Percentiles rank a stretch among this genome's conserved stretches.
phyloP scores from a whole-genome alignment of 2,113 vertebrate genomes.

The Conger conger region DNA sequence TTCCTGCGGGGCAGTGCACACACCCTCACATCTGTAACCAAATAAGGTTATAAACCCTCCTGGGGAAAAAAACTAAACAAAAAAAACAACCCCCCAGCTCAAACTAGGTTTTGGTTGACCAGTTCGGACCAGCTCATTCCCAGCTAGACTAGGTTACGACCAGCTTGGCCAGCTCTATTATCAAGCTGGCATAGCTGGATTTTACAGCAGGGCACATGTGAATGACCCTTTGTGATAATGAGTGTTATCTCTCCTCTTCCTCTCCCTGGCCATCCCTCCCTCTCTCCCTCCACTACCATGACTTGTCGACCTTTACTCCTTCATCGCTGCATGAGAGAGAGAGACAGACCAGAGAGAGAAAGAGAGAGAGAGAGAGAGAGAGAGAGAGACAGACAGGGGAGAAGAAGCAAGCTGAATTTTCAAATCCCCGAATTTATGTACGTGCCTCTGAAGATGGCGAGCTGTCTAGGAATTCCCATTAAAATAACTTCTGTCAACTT shows the following conservation, averaged over 20 bases:
- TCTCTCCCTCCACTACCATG: slow-evolving; percentile 26
- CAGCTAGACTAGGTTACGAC: too few relatives aligned
- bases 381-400: slow-evolving; percentile 24
- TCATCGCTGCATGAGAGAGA: slow-evolving; percentile 54
- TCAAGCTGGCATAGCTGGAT: too few relatives aligned
- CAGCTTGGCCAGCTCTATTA: too few relatives aligned
- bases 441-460: slow-evolving; percentile 47
- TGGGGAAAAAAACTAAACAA: too few relatives aligned
- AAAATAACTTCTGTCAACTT: slow-evolving; percentile 49
- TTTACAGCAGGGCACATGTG: too few relatives aligned
- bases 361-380: slow-evolving; percentile 11
- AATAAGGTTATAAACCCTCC: too few relatives aligned
- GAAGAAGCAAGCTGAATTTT: slow-evolving; percentile 49
- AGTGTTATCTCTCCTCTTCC: background rate
- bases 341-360: too few relatives aligned
- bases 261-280: background rate
- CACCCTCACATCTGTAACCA: slow-evolving; percentile 19
- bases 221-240: background rate
- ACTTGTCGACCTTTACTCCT: slow-evolving; percentile 31
- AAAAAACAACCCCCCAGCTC: too few relatives aligned
- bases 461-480: slow-evolving; percentile 64
- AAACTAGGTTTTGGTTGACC: too few relatives aligned
- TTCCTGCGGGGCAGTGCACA: background rate
- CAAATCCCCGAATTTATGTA: slow-evolving; percentile 74
- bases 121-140: too few relatives aligned